These are phyloP conservation scores for Mustela lutreola DNA, from an alignment of 2,113 vertebrate species.

Conservation along the genomic window DNA sequence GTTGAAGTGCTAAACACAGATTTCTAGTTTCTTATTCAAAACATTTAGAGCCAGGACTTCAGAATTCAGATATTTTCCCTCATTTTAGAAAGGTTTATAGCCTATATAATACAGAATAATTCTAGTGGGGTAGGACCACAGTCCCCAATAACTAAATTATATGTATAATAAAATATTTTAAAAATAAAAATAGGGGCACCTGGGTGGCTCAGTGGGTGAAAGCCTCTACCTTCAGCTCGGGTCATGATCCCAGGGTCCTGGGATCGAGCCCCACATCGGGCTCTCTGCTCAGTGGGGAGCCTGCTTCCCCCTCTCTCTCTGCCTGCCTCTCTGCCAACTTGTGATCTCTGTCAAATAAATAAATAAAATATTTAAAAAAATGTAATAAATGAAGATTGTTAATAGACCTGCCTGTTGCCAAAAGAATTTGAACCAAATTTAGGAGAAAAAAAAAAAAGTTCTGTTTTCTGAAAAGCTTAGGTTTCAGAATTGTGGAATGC, in stretches of 20 bases:
- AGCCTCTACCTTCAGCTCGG: too few species aligned
- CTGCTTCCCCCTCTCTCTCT: too few species aligned
- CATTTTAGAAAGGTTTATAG: constrained; percentile 27
- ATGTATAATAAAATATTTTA: not conserved
- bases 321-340: too few species aligned
- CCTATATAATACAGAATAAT: not conserved
- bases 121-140: not conserved
- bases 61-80: not conserved
- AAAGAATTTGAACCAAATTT: constrained; percentile 7
- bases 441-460: constrained; percentile 27
- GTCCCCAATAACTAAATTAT: not conserved
- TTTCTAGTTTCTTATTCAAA: not conserved
- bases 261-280: too few species aligned
- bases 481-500: not conserved
- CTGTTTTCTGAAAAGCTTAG: constrained; percentile 43
- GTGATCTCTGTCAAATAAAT: too few species aligned
- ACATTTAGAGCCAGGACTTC: not conserved
- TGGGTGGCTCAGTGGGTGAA: too few species aligned
- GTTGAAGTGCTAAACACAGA: constrained; percentile 21
- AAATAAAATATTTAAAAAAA: not conserved
- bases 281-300: too few species aligned
- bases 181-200: not conserved
- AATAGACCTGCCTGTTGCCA: not conserved
- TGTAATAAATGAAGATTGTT: constrained; percentile 12
- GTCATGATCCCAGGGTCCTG: too few species aligned